Evolutionary conservation across 2,888 invertebrate genomes (phyloP), one percentile per base, ranked within the genome.

Genomic region (Cyrtodaria siliqua): DNA sequence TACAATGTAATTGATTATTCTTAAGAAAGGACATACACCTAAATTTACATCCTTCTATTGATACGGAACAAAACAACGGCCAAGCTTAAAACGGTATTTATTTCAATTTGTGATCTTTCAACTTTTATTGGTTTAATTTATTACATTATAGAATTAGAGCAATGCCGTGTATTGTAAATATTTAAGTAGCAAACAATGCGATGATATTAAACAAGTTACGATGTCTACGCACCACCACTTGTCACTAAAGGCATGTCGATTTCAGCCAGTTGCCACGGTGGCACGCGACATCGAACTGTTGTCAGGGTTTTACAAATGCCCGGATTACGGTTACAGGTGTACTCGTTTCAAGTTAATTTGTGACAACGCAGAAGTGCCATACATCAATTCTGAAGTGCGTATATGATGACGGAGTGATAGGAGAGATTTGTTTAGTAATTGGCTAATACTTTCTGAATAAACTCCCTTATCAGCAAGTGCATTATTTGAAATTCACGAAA

Each of bases 221-320:
- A 53, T 53, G 27, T 6, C 12, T 29, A 52, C 24, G 33, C 38
- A 16, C 44, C 26, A 62, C 62, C 40, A 44, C 61, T 56, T 69
- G 78, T 73, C 78, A 78, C 61, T 60, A 26, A 50, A 64, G 78
- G 66, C 64, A 73, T 78, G 72, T 67, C 69, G 69, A 42, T 66
- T 70, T 64, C 33, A 24, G 8, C 29, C 55, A 16, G 73, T 73
- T 61, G 66, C 63, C 60, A 69, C n/a, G 66, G 44, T 38, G 74
- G 79, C 79, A 70, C 79, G 79, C 70, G 79, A 57, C 79, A 52
- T 8, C 59, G 27, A 27, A 38, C 26, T 16, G 76, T 70, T 44
- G 70, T 59, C 70, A 38, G 49, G 76, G 71, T 76, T 24, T 52
- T 67, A 66, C 52, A 71, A 63, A 75, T 75, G 53, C 63, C 75